Base-by-base conservation (phyloP, 2,797 vertebrate genomes). In the Astyanax mexicanus region DNA sequence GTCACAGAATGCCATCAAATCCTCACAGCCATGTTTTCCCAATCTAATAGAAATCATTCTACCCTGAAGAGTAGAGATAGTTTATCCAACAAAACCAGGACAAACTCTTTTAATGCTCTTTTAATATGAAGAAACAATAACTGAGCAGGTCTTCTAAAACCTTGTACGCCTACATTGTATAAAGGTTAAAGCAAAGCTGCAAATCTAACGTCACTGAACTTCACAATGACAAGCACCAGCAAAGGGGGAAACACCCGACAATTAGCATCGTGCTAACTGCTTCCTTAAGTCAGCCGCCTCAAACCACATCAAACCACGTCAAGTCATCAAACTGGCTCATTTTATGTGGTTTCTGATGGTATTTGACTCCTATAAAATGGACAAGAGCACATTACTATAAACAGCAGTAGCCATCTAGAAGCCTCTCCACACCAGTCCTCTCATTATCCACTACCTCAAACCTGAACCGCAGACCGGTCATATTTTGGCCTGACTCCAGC, bases 401-500 rank as follows among this genome's bases (percentile, higher is more conserved):
- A 52, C 19, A 51, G 47, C 21, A 47, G 7, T n/a, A 21, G 47
- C 52, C 12, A 23, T 21, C 60, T 21, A 60, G 58, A 35, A 19
- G 4, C 51, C 29, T 29, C 55, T 57, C 27, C 45, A 65, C n/a
- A n/a, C n/a, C n/a, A n/a, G n/a, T n/a, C n/a, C n/a, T n/a, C n/a
- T n/a, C n/a, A n/a, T n/a, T n/a, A n/a, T n/a, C n/a, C n/a, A n/a
- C n/a, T n/a, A n/a, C n/a, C n/a, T n/a, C n/a, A n/a, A n/a, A n/a
- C 23, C 23, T 45, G 38, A 44, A 35, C 13, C 54, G 40, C 52
- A 17, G 17, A 57, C 8, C 27, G 32, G 38, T 70, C n/a, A 19
- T 51, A 47, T 68, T 61, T 35, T 13, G 61, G 62, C 54, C 52
- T 1, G 8, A 13, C 42, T 78, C 74, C 58, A 61, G 52, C 45